Conservation (phyloP, 2,113 vertebrate species). For the Sus scrofa region DNA sequence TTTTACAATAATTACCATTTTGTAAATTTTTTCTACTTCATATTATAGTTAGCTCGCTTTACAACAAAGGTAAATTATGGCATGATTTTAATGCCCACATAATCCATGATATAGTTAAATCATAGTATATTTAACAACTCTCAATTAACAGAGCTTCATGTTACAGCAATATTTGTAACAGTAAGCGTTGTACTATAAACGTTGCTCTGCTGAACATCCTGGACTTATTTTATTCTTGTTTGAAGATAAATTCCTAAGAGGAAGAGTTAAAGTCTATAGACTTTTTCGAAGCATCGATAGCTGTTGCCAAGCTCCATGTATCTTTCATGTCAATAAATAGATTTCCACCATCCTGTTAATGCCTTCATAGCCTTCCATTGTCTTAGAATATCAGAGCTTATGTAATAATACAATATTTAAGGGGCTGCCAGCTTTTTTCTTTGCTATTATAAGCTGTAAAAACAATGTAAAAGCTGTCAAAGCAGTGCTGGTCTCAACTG, state of each 20-base stretch:
- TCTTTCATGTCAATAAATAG: not conserved
- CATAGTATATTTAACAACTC: not conserved
- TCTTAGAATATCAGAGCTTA: not conserved
- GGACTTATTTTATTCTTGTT: not conserved
- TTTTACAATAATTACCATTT: not conserved
- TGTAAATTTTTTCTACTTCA: not conserved
- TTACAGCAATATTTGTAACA: not conserved
- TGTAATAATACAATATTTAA: conserved; percentile 13
- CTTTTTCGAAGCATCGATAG: not conserved
- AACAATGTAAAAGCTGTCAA: not conserved
- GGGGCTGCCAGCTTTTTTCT: not conserved
- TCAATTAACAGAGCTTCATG: not conserved
- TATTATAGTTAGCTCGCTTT: not conserved
- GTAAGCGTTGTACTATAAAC: not conserved
- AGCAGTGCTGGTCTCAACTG: not conserved
- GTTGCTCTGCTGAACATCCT: not conserved
- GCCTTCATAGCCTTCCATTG: not conserved
- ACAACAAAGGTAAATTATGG: not conserved
- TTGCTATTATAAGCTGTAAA: conserved; percentile 22
- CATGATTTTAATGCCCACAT: not conserved
- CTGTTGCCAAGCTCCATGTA: not conserved
- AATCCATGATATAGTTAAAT: not conserved
- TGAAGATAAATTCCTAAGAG: not conserved
- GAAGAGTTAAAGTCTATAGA: not conserved
- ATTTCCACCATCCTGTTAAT: not conserved